These are phyloP conservation scores for Linurgus olivaceus DNA, from an alignment of 2,797 vertebrate genomes.

Conservation along the genomic window DNA sequence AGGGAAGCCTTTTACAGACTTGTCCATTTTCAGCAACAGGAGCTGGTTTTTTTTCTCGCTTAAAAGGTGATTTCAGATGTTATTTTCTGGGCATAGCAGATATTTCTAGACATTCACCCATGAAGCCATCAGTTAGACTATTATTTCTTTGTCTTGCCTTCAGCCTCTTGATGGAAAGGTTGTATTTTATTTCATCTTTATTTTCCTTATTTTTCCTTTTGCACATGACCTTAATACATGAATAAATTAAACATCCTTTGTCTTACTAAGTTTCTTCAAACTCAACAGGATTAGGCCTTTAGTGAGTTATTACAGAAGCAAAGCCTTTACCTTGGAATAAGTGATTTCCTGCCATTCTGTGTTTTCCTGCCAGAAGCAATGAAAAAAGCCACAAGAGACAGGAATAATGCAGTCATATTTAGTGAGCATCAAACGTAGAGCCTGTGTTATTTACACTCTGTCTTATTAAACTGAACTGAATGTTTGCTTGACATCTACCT, in stretches of 20 bases:
- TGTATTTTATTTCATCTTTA: not conserved
- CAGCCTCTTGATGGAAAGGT: not conserved
- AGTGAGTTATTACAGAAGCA: conserved; percentile 14
- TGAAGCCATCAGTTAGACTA: not conserved
- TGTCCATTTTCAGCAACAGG: not conserved
- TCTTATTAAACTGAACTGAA: conserved; percentile 51
- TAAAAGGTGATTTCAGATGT: not conserved
- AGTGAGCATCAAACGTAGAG: not conserved
- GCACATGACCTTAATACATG: not conserved
- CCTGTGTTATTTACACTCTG: conserved; percentile 57
- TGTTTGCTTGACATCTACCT: conserved; percentile 68
- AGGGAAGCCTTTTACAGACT: not conserved
- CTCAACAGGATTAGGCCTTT: not conserved
- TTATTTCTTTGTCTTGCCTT: not conserved
- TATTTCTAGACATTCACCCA: not conserved
- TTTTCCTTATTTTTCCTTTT: not conserved
- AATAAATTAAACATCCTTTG: conserved; percentile 9
- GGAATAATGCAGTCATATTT: conserved; percentile 48
- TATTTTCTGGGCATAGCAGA: not conserved
- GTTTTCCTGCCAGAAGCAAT: conserved; percentile 23
- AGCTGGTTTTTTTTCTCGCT: not conserved
- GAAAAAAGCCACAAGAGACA: conserved; percentile 25
- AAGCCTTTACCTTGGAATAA: not conserved
- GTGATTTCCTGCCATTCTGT: not conserved
- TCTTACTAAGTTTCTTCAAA: not conserved